These are phyloP conservation scores for Barypeithes pellucidus DNA, from an alignment of 2,888 invertebrate species.

Conservation along the genomic window DNA sequence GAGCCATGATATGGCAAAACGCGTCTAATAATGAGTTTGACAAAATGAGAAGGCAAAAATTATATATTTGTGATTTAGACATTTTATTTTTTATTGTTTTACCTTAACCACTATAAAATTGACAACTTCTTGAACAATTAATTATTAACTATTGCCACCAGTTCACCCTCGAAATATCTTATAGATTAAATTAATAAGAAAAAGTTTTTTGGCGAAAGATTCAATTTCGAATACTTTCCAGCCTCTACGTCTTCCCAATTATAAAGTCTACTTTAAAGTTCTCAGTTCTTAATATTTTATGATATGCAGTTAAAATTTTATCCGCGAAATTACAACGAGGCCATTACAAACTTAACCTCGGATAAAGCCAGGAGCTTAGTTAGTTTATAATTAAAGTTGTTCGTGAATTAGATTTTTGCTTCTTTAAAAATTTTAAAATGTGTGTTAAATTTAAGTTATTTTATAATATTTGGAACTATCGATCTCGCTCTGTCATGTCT, in stretches of 20 bases:
- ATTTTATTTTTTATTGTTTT: no score
- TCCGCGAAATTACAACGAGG: constrained; percentile 5
- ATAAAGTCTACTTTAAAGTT: constrained; percentile 7
- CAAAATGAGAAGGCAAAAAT: no score
- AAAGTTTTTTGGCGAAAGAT: background rate
- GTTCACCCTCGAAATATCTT: no score
- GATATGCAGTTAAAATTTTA: constrained; percentile 12
- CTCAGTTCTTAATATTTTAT: constrained; percentile 13
- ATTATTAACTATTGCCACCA: no score
- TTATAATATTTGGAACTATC: no score
- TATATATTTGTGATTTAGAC: no score
- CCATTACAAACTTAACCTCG: background rate
- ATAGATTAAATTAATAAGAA: background rate
- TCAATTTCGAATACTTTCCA: background rate
- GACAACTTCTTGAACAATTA: no score
- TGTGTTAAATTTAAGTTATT: background rate
- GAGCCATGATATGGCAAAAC: no score
- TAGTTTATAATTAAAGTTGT: constrained; percentile 1
- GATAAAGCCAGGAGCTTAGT: background rate
- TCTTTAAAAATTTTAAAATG: background rate
- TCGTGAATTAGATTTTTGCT: background rate
- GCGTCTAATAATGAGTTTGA: no score
- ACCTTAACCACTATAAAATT: no score
- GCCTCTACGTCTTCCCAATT: background rate
- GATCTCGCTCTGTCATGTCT: no score